Percentiles rank a stretch among this genome's conserved stretches.
Evolutionary conservation across 2,797 vertebrate genomes (phyloP).

Genomic region (Malacoraja senta): DNA sequence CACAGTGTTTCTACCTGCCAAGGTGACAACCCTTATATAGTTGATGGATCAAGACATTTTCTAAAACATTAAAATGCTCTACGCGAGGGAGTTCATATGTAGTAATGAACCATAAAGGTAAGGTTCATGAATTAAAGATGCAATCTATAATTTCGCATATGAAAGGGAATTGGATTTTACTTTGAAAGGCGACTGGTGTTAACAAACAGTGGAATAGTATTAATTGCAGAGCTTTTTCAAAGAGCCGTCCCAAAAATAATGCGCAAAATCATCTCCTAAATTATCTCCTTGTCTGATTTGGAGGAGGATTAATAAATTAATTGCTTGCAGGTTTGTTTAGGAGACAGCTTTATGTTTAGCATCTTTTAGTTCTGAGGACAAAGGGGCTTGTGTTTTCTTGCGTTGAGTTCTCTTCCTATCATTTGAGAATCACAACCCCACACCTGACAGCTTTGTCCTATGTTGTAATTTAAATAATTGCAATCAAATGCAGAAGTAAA

Average conservation of each 20-base stretch:
- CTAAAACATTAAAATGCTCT: no score
- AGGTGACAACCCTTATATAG: no score
- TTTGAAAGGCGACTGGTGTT: neutral
- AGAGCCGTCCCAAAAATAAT: no score
- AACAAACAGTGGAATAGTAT: no score
- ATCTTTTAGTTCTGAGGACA: neutral
- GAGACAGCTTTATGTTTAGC: neutral
- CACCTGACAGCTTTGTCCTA: neutral
- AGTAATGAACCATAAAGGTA: no score
- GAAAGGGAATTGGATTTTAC: conserved; percentile 1
- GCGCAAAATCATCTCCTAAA: neutral
- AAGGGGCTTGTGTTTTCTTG: no score
- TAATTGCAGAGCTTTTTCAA: no score
- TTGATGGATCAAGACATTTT: no score
- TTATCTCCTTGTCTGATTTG: neutral
- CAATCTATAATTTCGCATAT: neutral
- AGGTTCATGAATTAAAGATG: no score
- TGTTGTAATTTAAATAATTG: neutral
- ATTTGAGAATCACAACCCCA: neutral
- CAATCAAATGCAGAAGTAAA: neutral
- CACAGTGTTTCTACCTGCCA: no score
- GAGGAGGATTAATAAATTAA: neutral
- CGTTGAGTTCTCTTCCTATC: no score
- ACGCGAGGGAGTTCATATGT: no score
- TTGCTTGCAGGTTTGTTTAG: neutral